phyloP scores from a whole-genome alignment of 2,113 vertebrate genomes.

The Aegithalos caudatus region DNA sequence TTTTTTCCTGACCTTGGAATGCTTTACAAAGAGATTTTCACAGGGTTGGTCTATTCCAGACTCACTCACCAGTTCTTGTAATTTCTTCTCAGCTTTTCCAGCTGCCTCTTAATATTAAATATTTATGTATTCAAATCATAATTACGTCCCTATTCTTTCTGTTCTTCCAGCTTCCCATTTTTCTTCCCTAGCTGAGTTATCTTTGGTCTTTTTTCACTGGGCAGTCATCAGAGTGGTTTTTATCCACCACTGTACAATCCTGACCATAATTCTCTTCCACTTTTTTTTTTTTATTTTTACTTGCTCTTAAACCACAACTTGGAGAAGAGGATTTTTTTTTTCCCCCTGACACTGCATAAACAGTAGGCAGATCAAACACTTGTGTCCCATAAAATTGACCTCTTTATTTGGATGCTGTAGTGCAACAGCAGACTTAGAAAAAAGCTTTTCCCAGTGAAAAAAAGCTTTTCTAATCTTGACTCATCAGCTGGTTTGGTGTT shows the following conservation, averaged over 20 bases:
- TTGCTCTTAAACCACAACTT: not conserved
- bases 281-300: not conserved
- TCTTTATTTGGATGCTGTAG: not conserved
- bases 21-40: not conserved
- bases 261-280: not conserved
- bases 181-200: not conserved
- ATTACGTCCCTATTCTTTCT: not conserved
- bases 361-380: not conserved
- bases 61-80: not conserved
- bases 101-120: not conserved
- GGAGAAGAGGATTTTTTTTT: not conserved
- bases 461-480: not conserved
- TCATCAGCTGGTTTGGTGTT: not conserved
- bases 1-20: not conserved
- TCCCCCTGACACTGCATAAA: not conserved
- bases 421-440: not conserved
- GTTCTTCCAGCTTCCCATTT: not conserved
- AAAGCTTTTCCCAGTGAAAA: not conserved
- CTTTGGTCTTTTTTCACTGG: not conserved
- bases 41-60: not conserved
- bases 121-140: not conserved
- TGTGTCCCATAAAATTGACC: not conserved
- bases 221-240: not conserved
- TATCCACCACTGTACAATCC: not conserved
- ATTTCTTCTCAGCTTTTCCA: not conserved